Evolutionary conservation across 2,888 invertebrate species (phyloP).

Genomic region (Candidula unifasciata): DNA sequence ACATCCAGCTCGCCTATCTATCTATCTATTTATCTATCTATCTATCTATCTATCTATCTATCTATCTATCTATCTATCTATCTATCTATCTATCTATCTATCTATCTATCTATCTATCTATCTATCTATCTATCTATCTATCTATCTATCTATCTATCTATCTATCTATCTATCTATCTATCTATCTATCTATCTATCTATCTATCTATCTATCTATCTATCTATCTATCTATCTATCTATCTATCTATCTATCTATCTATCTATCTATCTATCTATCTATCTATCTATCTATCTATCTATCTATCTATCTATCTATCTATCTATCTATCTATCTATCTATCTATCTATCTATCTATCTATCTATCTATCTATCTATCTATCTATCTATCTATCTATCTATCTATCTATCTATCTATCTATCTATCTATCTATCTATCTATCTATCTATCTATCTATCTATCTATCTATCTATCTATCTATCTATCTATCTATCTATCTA

Average conservation of each 20-base stretch:
- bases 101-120: conserved; percentile 8
- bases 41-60: conserved; percentile 8
- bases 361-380: too few species aligned
- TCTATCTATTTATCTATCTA: conserved; percentile 6
- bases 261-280: too few species aligned
- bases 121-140: conserved; percentile 4
- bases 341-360: too few species aligned
- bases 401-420: too few species aligned
- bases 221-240: background rate
- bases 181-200: background rate
- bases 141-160: conserved; percentile 8
- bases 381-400: too few species aligned
- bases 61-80: conserved; percentile 8
- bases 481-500: conserved; percentile 21
- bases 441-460: conserved; percentile 18
- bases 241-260: background rate
- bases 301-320: too few species aligned
- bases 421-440: conserved; percentile 2
- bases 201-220: background rate
- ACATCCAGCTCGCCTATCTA: background rate
- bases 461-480: conserved; percentile 21
- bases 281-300: too few species aligned
- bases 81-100: conserved; percentile 8
- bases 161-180: conserved; percentile 8
- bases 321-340: too few species aligned